Percentiles rank a stretch among this genome's conserved stretches.
These are phyloP conservation scores for Ommatoiulus sabulosus DNA, from an alignment of 2,888 invertebrate species.

Conservation along the genomic window DNA sequence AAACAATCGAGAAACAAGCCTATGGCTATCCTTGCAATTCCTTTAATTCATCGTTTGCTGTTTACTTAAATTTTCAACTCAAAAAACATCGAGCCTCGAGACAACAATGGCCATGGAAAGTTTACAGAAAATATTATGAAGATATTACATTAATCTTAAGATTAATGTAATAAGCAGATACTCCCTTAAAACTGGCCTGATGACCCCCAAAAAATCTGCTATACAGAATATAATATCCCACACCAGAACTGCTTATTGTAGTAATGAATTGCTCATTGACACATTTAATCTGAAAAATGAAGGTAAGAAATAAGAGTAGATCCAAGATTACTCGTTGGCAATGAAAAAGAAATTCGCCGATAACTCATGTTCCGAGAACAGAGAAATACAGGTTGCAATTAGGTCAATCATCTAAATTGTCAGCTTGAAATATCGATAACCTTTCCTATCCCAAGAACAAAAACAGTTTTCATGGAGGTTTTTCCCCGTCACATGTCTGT, in stretches of 20 bases:
- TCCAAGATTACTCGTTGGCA: constrained; percentile 22
- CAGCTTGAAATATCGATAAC: not conserved
- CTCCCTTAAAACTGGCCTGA: not conserved
- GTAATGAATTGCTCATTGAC: constrained; percentile 31
- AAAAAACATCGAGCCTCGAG: not conserved
- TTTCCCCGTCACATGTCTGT: too few species aligned
- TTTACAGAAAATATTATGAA: constrained; percentile 17
- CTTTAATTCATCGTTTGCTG: constrained; percentile 30
- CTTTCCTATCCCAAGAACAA: not conserved
- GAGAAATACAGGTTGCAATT: constrained; percentile 3
- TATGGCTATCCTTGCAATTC: not conserved
- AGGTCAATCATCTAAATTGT: not conserved
- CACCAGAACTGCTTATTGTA: not conserved
- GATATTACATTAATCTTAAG: not conserved
- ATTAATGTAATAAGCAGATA: not conserved
- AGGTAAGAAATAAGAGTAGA: constrained; percentile 36
- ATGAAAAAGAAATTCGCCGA: not conserved
- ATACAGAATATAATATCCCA: not conserved
- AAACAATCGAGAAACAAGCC: not conserved
- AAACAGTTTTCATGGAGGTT: not conserved
- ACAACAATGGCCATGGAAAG: not conserved
- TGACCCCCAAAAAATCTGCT: not conserved
- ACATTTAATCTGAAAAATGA: constrained; percentile 25
- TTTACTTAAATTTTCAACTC: not conserved
- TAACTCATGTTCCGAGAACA: not conserved